Percentiles rank a stretch among this genome's conserved stretches.
phyloP scores from a whole-genome alignment of 2,113 vertebrate genomes.

The Cochlearius cochlearius region DNA sequence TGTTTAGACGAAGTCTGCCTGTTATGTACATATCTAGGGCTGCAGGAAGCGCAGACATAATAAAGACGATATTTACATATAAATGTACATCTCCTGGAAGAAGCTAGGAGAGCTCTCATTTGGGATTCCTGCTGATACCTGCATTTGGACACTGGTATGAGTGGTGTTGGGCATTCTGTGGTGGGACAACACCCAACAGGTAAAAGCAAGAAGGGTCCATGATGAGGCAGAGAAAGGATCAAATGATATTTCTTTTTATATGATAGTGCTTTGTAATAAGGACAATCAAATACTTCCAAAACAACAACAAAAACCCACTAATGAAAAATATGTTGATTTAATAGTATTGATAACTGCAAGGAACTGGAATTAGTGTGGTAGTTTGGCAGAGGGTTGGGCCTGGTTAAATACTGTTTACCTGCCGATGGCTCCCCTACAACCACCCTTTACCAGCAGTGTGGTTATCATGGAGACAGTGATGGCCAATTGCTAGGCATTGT shows the following conservation, averaged over 20 bases:
- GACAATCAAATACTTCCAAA: not conserved
- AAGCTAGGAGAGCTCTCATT: not conserved
- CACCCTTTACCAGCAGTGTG: not conserved
- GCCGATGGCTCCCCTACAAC: not conserved
- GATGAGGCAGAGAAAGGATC: not conserved
- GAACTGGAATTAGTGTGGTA: not conserved
- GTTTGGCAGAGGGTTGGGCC: not conserved
- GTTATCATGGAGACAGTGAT: accelerated
- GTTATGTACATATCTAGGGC: not conserved
- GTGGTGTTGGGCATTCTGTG: not conserved
- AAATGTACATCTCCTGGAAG: not conserved
- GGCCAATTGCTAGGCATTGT: accelerated
- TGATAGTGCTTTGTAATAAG: not conserved
- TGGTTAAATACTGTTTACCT: not conserved
- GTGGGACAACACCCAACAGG: not conserved
- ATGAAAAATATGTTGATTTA: not conserved
- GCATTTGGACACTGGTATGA: accelerated
- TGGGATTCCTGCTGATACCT: not conserved
- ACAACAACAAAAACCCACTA: not conserved
- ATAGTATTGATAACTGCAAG: not conserved
- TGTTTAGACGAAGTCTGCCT: not conserved
- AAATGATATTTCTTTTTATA: not conserved
- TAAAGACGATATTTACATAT: not conserved
- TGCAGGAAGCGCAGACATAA: not conserved
- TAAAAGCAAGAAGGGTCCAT: not conserved